Evolutionary conservation across 2,888 invertebrate genomes (phyloP).

Genomic region (Entomobrya multifasciata): DNA sequence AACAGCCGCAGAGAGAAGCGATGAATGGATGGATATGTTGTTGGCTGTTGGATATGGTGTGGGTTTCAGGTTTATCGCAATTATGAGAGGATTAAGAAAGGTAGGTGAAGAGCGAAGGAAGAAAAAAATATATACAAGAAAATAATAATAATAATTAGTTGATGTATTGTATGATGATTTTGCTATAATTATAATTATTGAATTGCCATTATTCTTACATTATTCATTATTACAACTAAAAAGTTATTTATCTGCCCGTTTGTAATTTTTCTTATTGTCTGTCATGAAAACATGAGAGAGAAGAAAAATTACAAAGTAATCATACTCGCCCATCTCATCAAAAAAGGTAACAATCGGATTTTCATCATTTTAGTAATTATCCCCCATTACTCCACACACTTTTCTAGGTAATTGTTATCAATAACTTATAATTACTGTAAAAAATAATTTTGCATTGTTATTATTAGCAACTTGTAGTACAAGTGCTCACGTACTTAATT

Average conservation of each 20-base stretch:
- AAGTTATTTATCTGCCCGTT: too few species aligned
- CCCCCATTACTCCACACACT: conserved; percentile 38
- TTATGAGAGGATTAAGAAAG: not conserved
- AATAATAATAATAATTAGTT: not conserved
- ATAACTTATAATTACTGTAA: conserved; percentile 7
- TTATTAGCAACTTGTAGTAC: not conserved
- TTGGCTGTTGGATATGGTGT: not conserved
- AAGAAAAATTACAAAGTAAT: not conserved
- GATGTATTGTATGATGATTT: conserved; percentile 8
- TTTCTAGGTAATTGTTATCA: conserved; percentile 29
- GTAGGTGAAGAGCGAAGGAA: too few species aligned
- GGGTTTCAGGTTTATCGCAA: conserved; percentile 7
- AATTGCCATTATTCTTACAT: not conserved
- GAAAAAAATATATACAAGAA: too few species aligned
- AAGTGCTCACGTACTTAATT: conserved; percentile 44
- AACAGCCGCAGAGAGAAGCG: not conserved
- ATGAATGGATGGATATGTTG: not conserved
- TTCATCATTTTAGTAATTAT: conserved; percentile 49
- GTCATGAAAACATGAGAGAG: not conserved
- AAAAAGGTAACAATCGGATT: not conserved
- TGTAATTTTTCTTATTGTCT: too few species aligned
- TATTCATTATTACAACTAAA: too few species aligned
- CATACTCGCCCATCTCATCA: not conserved
- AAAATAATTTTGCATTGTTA: not conserved
- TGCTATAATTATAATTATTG: not conserved